Percentiles rank a stretch among this genome's conserved stretches.
Evolutionary conservation across 1,140 invertebrate genomes (phyloP).

Genomic region (Sycophaga agraensis): DNA sequence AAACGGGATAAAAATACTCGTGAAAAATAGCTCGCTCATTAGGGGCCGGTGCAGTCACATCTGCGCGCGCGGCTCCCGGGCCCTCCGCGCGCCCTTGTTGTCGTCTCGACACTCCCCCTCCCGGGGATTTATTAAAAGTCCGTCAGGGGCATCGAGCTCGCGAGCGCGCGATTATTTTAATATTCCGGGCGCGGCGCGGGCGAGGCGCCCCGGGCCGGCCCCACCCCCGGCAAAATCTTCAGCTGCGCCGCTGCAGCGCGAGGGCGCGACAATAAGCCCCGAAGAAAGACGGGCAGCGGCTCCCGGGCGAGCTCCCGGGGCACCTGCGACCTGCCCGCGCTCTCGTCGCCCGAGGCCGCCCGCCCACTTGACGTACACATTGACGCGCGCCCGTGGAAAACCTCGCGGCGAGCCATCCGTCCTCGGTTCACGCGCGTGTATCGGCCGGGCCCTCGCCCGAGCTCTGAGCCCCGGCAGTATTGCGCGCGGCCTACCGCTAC

Average conservation of each 20-base stretch:
- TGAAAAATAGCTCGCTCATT: constrained; percentile 61
- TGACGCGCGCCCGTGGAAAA: too few relatives aligned
- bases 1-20: constrained; percentile 61
- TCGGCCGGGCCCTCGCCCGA: too few relatives aligned
- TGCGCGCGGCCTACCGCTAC: too few relatives aligned
- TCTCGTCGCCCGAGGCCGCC: too few relatives aligned
- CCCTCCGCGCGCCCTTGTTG: neutral
- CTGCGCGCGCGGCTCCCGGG: constrained; percentile 36
- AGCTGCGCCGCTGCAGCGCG: neutral
- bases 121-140: constrained; percentile 29
- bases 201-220: neutral
- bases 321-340: constrained; percentile 17
- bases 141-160: constrained; percentile 9
- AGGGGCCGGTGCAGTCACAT: constrained; percentile 57
- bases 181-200: neutral
- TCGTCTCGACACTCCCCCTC: neutral
- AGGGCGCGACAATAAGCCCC: constrained; percentile 1
- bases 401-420: too few relatives aligned
- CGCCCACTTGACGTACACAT: too few relatives aligned
- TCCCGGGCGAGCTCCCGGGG: too few relatives aligned
- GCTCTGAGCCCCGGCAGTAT: too few relatives aligned
- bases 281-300: constrained; percentile 9
- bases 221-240: neutral
- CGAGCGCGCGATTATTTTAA: constrained; percentile 28
- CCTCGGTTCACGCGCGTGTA: too few relatives aligned